These are phyloP conservation scores for Sinonovacula constricta DNA, from an alignment of 1,140 invertebrate species.

Conservation along the genomic window DNA sequence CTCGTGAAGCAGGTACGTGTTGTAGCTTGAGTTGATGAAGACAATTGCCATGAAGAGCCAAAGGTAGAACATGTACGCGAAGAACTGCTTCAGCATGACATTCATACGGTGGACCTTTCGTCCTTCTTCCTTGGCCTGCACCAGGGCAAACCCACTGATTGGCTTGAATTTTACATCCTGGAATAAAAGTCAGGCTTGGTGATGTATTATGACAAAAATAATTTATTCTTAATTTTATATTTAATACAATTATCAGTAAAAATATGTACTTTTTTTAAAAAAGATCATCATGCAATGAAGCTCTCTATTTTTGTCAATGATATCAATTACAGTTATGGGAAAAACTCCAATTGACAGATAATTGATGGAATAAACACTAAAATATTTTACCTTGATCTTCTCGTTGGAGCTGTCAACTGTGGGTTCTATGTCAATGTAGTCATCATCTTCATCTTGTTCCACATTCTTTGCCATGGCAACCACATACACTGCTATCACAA, in stretches of 20 bases:
- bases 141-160: conserved; percentile 69
- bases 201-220: too few relatives aligned
- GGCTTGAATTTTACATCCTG: conserved; percentile 73
- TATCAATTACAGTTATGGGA: too few relatives aligned
- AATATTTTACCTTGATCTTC: conserved; percentile 68
- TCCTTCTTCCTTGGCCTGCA: conserved; percentile 72
- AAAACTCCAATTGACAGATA: too few relatives aligned
- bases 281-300: too few relatives aligned
- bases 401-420: conserved; percentile 64
- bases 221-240: too few relatives aligned
- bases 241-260: too few relatives aligned
- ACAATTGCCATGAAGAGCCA: conserved; percentile 65
- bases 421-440: conserved; percentile 68
- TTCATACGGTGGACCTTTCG: conserved; percentile 66
- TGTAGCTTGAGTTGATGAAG: conserved; percentile 60
- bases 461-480: conserved; percentile 57
- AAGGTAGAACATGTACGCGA: conserved; percentile 68
- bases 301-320: too few relatives aligned
- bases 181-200: too few relatives aligned
- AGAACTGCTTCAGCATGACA: conserved; percentile 65
- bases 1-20: conserved; percentile 52
- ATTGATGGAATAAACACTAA: too few relatives aligned
- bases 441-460: conserved; percentile 62
- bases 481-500: conserved; percentile 64
- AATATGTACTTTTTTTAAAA: too few relatives aligned